Evolutionary conservation across 2,888 invertebrate genomes (phyloP).

Genomic region (Druceiella hillmani): DNA sequence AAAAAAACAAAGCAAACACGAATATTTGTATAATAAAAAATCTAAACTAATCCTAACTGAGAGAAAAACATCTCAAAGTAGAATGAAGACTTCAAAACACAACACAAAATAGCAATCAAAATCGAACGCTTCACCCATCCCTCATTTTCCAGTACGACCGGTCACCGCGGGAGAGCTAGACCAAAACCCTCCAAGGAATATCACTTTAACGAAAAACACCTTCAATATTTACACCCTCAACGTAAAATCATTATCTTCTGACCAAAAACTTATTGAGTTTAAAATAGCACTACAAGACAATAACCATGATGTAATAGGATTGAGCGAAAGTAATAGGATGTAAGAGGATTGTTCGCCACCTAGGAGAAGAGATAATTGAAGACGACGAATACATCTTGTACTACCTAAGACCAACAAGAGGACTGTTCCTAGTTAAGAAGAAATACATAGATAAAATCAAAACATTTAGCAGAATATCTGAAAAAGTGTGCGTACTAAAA

Average conservation of each 20-base stretch:
- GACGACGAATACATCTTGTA: constrained; percentile 20
- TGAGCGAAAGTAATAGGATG: background rate
- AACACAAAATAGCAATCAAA: constrained; percentile 9
- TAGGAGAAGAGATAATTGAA: too few relatives aligned
- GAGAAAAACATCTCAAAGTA: background rate
- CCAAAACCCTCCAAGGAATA: constrained; percentile 16
- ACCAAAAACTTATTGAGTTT: constrained; percentile 14
- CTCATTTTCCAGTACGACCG: constrained; percentile 21
- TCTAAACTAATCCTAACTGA: constrained; percentile 1
- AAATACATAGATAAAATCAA: constrained; percentile 20
- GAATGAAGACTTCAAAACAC: constrained; percentile 7
- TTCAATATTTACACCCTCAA: constrained; percentile 15
- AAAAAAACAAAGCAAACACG: constrained; percentile 15
- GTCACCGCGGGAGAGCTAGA: constrained; percentile 23
- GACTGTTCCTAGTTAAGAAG: constrained; percentile 20
- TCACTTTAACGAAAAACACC: constrained; percentile 7
- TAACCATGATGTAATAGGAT: constrained; percentile 17
- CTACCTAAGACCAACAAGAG: constrained; percentile 21
- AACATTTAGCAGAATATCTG: constrained; percentile 22
- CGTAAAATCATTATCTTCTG: constrained; percentile 15
- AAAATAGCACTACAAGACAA: constrained; percentile 17
- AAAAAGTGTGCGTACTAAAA: constrained; percentile 10
- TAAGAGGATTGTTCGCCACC: too few relatives aligned
- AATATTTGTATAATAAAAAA: constrained; percentile 13
- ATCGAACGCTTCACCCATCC: constrained; percentile 10